These are phyloP conservation scores for Takifugu flavidus DNA, from an alignment of 2,113 vertebrate species.

Conservation along the genomic window DNA sequence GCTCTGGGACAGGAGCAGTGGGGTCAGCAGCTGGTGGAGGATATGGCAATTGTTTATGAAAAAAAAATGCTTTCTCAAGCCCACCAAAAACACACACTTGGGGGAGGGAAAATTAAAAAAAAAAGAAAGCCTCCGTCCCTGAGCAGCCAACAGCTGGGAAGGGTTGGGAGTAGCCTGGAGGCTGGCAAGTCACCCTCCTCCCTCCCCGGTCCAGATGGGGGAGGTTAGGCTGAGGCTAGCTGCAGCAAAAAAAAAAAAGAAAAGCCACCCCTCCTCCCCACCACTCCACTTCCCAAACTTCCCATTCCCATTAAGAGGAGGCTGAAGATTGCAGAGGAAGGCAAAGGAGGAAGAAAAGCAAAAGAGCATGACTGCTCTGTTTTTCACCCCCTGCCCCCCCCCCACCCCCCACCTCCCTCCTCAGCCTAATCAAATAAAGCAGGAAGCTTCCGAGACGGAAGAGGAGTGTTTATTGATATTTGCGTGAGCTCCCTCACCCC, in stretches of 20 bases:
- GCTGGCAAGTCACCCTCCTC: constrained; percentile 90
- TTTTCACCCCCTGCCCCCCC: constrained; percentile 76
- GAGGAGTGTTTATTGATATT: constrained; percentile 94
- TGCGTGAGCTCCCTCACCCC: constrained; percentile 70
- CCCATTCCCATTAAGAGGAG: constrained; percentile 96
- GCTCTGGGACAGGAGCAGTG: constrained; percentile 81
- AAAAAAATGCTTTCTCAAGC: constrained; percentile 93
- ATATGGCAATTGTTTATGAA: constrained; percentile 99
- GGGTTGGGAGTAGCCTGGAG: constrained; percentile 99
- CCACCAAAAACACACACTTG: constrained; percentile 82
- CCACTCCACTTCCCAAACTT: constrained; percentile 97
- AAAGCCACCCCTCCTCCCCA: constrained; percentile 85
- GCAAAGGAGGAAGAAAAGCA: constrained; percentile 92
- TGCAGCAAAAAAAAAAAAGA: constrained; percentile 70
- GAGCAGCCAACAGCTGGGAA: constrained; percentile 98
- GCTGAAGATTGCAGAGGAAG: constrained; percentile 86
- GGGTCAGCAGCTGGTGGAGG: constrained; percentile 99
- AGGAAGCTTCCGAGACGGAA: constrained; percentile 95
- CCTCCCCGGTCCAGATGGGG: constrained; percentile 89
- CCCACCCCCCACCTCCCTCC: constrained; percentile 30
- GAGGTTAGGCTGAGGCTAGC: constrained; percentile 96
- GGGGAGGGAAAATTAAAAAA: constrained; percentile 44
- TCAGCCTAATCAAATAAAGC: constrained; percentile 97
- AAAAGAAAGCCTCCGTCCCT: constrained; percentile 70
- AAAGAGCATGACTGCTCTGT: constrained; percentile 94